Evolutionary conservation across 37 sponge, comb jelly and placozoan genomes (phyloP), one percentile per base, ranked within the genome.

Genomic region (Mnemiopsis leidyi): DNA sequence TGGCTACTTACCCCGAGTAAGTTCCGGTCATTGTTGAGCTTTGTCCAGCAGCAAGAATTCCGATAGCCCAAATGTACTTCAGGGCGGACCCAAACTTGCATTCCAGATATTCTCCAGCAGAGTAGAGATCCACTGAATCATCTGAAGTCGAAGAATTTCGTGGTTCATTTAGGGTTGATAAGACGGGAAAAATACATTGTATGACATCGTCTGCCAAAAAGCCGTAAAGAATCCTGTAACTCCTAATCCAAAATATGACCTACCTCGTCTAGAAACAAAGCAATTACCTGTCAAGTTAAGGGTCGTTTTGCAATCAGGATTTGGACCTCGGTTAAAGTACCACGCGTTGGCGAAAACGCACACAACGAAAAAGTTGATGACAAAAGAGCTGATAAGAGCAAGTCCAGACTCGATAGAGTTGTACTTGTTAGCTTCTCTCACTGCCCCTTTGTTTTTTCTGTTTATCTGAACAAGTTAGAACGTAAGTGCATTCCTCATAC

Each of bases 381-480:
- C 28, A 36, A 94, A 94, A n/a, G 94, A 94, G 32, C 67, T 67
- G 5, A 69, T 23, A 23, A 94, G 93, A 0, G 94, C 94, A 32
- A 94, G 69, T 16, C 93, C 94, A 18, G 97, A 96, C 77, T 96
- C 97, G 32, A 96, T 96, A 73, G 93, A 94, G 94, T 95, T 94
- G 83, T 96, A 96, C 33, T 94, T 95, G 39, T 93, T 95, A 38
- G 95, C 97, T 83, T 96, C 97, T 61, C 93, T 95, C 23, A 96
- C 93, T 13, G 94, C 95, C 23, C 76, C 93, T 30, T 30, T 29
- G 68, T 93, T 94, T 23, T 20, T 93, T 69, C 97, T 32, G 30
- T 92, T 71, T 23, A 92, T 92, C 38, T 92, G 75, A 23, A 85
- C 23, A 39, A 31, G 73, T 5, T 25, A 23, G 26, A 23, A 29